Evolutionary conservation across 2,797 vertebrate species (phyloP), one percentile per base, ranked within the genome.

Genomic region (Pangasius krempfi): DNA sequence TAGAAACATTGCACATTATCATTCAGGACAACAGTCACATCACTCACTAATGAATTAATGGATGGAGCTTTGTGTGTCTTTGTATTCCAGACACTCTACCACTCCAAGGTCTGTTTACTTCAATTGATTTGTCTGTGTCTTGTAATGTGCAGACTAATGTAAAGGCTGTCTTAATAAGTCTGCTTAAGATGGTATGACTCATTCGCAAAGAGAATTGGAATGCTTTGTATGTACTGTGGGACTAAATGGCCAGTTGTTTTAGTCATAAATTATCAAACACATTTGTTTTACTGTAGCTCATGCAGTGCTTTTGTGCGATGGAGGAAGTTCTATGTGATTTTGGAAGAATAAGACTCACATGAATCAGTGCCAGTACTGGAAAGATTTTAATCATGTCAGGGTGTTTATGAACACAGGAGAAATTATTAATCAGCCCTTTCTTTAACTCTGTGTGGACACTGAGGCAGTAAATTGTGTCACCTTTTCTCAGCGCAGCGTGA

Each of bases 401-500:
- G 40, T 80, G 86, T 90, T 91, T 88, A 89, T 90, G 89, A 88
- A 73, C 62, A 62, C n/a, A 27, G 66, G 56, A 80, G 73, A 91
- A 91, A 88, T 37, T 76, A 72, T 64, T 86, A 86, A 40, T 89
- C 86, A 90, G 84, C 64, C 73, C 47, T 89, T 90, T 87, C 78
- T 84, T 89, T 89, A 82, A 86, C 88, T 72, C 76, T 30, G 58
- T 44, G 79, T 82, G 80, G 86, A 87, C 72, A 52, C 76, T 5
- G 40, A 68, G 88, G 64, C 40, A 27, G 85, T 81, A 47, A 81
- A 86, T 90, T 47, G 16, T 80, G 5, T 72, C 50, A 68, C 40
- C 20, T 50, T 84, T 84, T 56, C 79, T 87, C n/a, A 37, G 40
- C 9, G 5, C 44, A 33, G 80, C 20, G n/a, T 66, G 70, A 84